Evolutionary conservation across 2,113 vertebrate species (phyloP).

Genomic region (Notechis scutatus): DNA sequence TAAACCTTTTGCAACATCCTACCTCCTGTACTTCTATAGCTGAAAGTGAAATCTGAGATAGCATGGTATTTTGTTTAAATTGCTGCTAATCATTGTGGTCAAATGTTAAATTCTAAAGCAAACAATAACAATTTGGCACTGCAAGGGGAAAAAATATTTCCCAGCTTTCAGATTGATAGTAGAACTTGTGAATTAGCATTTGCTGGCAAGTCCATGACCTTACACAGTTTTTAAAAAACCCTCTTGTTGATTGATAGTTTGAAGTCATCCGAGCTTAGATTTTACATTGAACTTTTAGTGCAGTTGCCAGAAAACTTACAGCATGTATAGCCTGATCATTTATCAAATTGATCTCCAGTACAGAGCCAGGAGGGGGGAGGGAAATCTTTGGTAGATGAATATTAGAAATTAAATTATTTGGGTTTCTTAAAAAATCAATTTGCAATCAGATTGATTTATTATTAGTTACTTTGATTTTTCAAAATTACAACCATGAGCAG

Average conservation of each 20-base stretch:
- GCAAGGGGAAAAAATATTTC: not conserved
- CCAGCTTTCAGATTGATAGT: constrained; percentile 6
- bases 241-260: not conserved
- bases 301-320: not conserved
- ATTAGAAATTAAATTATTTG: not conserved
- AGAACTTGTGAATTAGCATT: not conserved
- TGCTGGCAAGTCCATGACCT: not conserved
- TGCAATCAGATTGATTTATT: not conserved
- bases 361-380: not conserved
- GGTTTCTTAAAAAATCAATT: not conserved
- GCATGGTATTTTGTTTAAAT: constrained; percentile 26
- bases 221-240: not conserved
- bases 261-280: not conserved
- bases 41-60: constrained; percentile 29
- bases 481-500: not conserved
- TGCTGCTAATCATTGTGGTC: constrained; percentile 18
- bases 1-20: not conserved
- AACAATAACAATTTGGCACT: constrained; percentile 1
- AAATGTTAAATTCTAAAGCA: constrained; percentile 24
- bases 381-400: not conserved
- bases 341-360: not conserved
- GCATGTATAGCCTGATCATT: not conserved
- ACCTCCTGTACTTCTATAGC: constrained; percentile 24
- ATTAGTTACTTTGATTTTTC: not conserved
- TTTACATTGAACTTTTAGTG: not conserved